Evolutionary conservation across 2,113 vertebrate genomes (phyloP), one percentile per base, ranked within the genome.

Genomic region (Sus scrofa): DNA sequence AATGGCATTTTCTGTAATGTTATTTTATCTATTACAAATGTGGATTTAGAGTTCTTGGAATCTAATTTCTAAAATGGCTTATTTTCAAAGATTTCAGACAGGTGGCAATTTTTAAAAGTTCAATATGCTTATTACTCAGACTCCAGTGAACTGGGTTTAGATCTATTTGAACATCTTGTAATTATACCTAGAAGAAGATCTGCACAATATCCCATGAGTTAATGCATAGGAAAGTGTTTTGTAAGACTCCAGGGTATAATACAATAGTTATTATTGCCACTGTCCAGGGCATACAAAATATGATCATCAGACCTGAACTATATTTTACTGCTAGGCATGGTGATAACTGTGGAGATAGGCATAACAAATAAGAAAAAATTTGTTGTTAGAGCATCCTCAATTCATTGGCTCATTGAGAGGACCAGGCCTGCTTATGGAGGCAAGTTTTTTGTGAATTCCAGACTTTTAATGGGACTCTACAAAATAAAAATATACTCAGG

Each of bases 21-120:
- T 82, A 86, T 73, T 94, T 88, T 93, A 68, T 4, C 8, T 86
- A 89, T 63, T 60, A 78, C 27, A 91, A 89, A 78, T 37, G 34
- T 87, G 19, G 58, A 94, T 88, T 92, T 26, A 87, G 39, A 91
- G 58, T 89, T 97, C 62, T 71, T 62, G 22, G 20, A 70, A 34
- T 82, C 26, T 92, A 86, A 91, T 39, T 92, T 89, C 37, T 86
- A 95, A 96, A 89, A 86, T 65, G 26, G 5, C 34, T 60, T 78
- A 13, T 75, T 90, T 44, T 92, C 26, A 91, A 73, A 93, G 52
- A 39, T 86, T 78, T 86, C 32, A 83, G 44, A 77, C 0, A 68
- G 34, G 13, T 96, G 34, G 71, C 26, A 62, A 9, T 81, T 94
- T 87, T 85, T 20, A 6, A 91, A 77, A 88, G 91, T 73, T 73